phyloP scores from a whole-genome alignment of 2,113 vertebrate genomes.

The Corvus hawaiiensis region DNA sequence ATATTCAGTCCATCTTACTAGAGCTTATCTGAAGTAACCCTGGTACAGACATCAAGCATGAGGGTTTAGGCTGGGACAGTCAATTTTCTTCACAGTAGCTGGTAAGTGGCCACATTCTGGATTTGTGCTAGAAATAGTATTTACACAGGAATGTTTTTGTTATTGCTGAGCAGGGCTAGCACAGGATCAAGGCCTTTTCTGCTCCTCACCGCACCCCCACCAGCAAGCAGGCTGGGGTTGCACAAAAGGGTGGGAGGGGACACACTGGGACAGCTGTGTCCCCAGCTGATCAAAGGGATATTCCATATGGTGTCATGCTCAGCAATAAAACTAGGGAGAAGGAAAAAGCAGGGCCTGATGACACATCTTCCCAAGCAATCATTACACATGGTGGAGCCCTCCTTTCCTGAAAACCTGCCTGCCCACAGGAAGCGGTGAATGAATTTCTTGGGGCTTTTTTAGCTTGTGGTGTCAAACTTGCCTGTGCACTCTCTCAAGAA shows the following conservation, averaged over 20 bases:
- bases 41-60: not conserved
- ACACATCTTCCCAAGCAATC: not conserved
- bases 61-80: not conserved
- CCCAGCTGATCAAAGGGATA: not conserved
- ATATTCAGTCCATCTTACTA: not conserved
- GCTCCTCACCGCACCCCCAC: not conserved
- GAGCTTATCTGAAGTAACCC: not conserved
- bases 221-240: not conserved
- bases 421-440: not conserved
- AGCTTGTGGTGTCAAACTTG: not conserved
- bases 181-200: not conserved
- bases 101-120: not conserved
- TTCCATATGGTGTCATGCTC: not conserved
- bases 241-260: not conserved
- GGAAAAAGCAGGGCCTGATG: not conserved
- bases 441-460: not conserved
- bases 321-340: not conserved
- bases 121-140: not conserved
- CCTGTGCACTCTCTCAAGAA: not conserved
- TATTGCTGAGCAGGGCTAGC: not conserved
- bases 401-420: not conserved
- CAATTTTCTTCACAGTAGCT: not conserved
- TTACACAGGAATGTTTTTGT: not conserved
- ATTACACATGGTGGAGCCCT: rapidly evolving
- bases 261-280: not conserved